These are phyloP conservation scores for Adineta ricciae DNA, from an alignment of 2,888 invertebrate genomes.

Conservation along the genomic window DNA sequence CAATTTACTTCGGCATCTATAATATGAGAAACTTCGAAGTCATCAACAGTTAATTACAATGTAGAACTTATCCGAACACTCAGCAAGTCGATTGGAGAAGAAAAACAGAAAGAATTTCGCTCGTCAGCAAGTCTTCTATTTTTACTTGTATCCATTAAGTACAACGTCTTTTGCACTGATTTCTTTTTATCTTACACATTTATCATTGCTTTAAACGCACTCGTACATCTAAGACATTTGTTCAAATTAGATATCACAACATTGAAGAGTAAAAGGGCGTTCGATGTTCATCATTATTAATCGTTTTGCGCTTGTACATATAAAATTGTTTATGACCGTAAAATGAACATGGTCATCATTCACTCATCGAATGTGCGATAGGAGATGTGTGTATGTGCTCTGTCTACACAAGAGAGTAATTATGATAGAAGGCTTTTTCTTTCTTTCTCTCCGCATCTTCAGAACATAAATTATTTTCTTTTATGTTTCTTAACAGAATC, in stretches of 20 bases:
- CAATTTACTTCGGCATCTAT: neutral
- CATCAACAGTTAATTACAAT: neutral
- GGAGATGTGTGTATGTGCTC: neutral
- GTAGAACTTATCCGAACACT: neutral
- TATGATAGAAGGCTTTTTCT: neutral
- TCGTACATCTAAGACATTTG: neutral
- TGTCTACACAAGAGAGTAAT: neutral
- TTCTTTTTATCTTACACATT: neutral
- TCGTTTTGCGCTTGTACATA: neutral
- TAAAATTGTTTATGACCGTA: neutral
- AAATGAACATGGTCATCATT: neutral
- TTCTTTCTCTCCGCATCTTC: neutral
- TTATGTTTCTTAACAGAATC: neutral
- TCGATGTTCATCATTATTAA: neutral
- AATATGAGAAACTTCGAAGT: neutral
- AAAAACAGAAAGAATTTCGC: neutral
- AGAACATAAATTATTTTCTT: neutral
- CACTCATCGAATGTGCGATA: neutral
- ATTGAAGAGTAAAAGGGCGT: neutral
- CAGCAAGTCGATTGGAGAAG: neutral
- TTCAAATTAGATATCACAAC: neutral
- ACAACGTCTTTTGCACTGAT: neutral
- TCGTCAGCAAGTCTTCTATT: too few relatives aligned
- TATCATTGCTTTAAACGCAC: neutral
- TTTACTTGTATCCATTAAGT: neutral